phyloP scores from a whole-genome alignment of 2,797 vertebrate species.

The Propithecus deckenii region DNA sequence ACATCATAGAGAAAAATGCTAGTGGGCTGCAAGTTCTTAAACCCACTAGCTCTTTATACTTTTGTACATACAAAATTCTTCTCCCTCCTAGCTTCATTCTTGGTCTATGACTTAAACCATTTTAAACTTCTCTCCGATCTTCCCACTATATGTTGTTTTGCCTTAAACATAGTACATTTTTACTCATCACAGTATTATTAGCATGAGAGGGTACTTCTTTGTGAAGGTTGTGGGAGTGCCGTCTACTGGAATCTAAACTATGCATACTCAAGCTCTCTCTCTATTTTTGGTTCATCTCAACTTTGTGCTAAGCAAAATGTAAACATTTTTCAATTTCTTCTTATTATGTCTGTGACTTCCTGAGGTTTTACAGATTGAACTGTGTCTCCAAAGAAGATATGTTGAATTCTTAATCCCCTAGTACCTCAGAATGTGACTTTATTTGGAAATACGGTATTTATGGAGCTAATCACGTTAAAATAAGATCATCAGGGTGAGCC shows the following conservation, averaged over 20 bases:
- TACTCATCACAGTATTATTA: background rate
- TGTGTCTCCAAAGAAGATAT: background rate
- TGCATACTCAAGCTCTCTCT: background rate
- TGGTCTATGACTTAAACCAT: background rate
- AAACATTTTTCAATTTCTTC: background rate
- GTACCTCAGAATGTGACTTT: background rate
- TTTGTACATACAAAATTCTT: background rate
- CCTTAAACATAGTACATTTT: background rate
- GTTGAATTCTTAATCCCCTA: background rate
- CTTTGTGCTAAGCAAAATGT: background rate
- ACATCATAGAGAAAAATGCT: background rate
- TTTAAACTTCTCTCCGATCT: background rate
- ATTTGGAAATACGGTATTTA: background rate
- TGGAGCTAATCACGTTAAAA: background rate
- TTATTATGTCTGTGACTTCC: background rate
- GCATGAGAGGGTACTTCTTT: background rate
- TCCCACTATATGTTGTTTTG: background rate
- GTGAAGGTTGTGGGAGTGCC: background rate
- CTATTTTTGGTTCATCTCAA: background rate
- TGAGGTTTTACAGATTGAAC: background rate
- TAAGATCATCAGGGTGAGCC: background rate
- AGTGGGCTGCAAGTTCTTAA: background rate
- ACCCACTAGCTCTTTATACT: background rate
- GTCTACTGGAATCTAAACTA: background rate
- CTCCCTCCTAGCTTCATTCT: background rate